Evolutionary conservation across 2,888 invertebrate genomes (phyloP).

Genomic region (Atherix ibis): DNA sequence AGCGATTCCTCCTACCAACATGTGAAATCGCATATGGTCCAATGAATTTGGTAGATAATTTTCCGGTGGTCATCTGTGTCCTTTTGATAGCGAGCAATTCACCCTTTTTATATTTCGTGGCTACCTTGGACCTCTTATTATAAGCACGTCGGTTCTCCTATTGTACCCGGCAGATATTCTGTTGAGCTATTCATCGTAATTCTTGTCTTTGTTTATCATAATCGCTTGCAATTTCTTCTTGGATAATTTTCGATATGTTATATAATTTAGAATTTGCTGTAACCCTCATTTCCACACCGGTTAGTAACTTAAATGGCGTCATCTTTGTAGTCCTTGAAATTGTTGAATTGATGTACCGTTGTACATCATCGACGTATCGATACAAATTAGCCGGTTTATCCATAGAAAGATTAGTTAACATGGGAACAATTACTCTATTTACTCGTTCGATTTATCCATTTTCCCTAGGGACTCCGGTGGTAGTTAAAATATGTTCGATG

Average conservation of each 20-base stretch:
- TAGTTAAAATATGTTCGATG: background rate
- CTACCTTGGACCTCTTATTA: background rate
- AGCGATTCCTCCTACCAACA: background rate
- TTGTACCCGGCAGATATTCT: slow-evolving; percentile 12
- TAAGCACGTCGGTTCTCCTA: background rate
- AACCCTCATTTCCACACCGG: slow-evolving; percentile 9
- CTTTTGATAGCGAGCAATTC: slow-evolving; percentile 8
- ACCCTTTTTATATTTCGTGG: slow-evolving; percentile 5
- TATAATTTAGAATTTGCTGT: slow-evolving; percentile 8
- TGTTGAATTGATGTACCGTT: slow-evolving; percentile 8
- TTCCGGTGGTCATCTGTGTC: slow-evolving; percentile 8
- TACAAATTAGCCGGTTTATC: slow-evolving; percentile 10
- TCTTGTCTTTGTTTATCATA: slow-evolving; percentile 7
- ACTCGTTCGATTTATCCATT: background rate
- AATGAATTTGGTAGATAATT: slow-evolving; percentile 8
- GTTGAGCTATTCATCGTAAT: slow-evolving; percentile 8
- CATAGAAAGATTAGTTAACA: slow-evolving; percentile 1
- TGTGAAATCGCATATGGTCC: slow-evolving; percentile 7
- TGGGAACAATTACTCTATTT: background rate
- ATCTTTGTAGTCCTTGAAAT: slow-evolving; percentile 7
- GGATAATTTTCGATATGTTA: slow-evolving; percentile 7
- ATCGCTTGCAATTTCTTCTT: slow-evolving; percentile 5
- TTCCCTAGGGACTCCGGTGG: background rate
- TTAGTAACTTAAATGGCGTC: slow-evolving; percentile 11
- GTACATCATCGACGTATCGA: slow-evolving; percentile 5